Conservation (phyloP, 2,888 invertebrate genomes). For the Erpobdella octoculata region DNA sequence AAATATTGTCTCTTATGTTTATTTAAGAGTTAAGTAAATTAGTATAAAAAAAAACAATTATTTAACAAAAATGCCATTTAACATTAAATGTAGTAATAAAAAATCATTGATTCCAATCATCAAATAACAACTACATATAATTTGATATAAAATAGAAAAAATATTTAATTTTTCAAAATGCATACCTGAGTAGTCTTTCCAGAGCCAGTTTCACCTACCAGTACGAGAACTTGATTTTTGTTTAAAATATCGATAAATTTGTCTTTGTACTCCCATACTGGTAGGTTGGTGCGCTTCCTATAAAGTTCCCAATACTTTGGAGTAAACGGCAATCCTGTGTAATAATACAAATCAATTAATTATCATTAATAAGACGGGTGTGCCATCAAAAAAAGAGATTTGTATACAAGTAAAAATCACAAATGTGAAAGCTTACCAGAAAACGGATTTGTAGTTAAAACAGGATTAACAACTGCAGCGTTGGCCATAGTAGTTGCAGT, state of each 20-base stretch:
- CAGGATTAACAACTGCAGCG: conserved; percentile 20
- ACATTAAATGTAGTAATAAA: background rate
- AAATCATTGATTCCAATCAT: background rate
- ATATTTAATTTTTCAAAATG: background rate
- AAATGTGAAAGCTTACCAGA: conserved; percentile 30
- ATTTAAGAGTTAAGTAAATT: background rate
- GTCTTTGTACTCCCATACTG: conserved; percentile 93
- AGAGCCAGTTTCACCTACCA: conserved; percentile 96
- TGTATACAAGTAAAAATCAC: background rate
- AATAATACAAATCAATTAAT: conserved; percentile 39
- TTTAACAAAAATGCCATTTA: background rate
- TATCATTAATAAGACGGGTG: background rate
- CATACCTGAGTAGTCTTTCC: conserved; percentile 87
- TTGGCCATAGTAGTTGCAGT: conserved; percentile 33
- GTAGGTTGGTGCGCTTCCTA: conserved; percentile 78
- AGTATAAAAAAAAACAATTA: background rate
- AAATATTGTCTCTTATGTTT: background rate
- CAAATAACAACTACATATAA: background rate
- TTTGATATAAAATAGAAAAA: background rate
- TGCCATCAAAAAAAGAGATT: background rate
- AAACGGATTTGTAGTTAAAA: conserved; percentile 40
- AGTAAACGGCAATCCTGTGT: conserved; percentile 68
- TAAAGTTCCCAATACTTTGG: conserved; percentile 75
- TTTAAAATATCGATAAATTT: conserved; percentile 90
- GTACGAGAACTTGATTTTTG: conserved; percentile 84